phyloP scores from a whole-genome alignment of 2,888 invertebrate genomes.

The Metopia argyrocephala region DNA sequence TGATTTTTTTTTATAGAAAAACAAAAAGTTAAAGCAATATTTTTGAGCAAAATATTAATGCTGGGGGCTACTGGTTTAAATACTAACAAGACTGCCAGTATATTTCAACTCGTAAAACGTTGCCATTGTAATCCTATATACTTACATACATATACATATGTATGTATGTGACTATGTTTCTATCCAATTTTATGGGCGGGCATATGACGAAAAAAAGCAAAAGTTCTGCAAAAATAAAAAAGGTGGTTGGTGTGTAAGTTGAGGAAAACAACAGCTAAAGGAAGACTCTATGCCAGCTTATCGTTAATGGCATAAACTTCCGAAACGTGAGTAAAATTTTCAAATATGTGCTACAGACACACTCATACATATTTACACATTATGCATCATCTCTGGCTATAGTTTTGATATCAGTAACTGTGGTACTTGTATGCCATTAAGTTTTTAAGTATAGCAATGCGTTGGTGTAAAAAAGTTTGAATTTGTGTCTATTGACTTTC shows the following conservation, averaged over 20 bases:
- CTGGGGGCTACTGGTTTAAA: constrained; percentile 1
- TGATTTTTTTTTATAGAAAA: neutral
- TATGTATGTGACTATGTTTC: constrained; percentile 3
- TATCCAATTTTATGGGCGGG: neutral
- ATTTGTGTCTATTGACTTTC: constrained; percentile 32
- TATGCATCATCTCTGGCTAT: neutral
- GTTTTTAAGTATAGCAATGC: neutral
- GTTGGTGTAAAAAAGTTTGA: neutral
- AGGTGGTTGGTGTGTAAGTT: no score
- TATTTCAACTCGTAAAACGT: constrained; percentile 29
- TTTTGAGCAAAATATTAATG: constrained; percentile 21
- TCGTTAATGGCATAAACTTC: constrained; percentile 78
- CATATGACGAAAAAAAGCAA: constrained; percentile 25
- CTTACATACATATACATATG: neutral
- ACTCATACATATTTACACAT: neutral
- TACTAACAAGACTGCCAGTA: constrained; percentile 30
- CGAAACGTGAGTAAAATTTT: constrained; percentile 74
- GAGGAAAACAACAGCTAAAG: neutral
- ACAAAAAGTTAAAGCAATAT: constrained; percentile 16
- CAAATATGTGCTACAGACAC: constrained; percentile 49
- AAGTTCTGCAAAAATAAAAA: neutral
- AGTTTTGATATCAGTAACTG: neutral
- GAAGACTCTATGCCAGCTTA: constrained; percentile 71
- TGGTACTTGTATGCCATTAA: neutral
- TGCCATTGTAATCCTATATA: constrained; percentile 6